Evolutionary conservation across 2,113 vertebrate species (phyloP), one percentile per base, ranked within the genome.

Genomic region (Strigops habroptila): DNA sequence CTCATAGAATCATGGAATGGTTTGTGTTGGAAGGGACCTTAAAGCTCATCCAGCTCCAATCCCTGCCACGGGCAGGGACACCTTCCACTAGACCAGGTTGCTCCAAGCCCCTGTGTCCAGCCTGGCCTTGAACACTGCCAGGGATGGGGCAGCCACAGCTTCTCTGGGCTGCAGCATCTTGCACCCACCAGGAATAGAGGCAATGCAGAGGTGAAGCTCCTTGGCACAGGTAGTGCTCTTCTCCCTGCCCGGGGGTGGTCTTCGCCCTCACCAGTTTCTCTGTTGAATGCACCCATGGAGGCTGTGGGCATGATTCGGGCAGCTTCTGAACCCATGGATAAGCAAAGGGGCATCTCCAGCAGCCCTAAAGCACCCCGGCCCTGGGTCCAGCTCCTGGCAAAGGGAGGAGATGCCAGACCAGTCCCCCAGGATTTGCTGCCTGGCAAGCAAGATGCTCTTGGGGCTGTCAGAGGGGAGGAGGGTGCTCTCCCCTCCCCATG

Each of bases 151-250:
- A 59, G 21, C 57, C 57, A 23, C 57, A 59, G 57, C 57, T 59
- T 23, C 57, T 23, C 21, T 15, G 57, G 57, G 9, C 65, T 35
- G 51, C 64, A 59, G 57, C 7, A 4, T 24, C 65, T 60, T 21
- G 25, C 24, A 63, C 41, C 44, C 52, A 23, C 39, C 41, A 15
- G 22, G n/a, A 30, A 33, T 0, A 63, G 35, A 51, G 30, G 13
- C 30, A 28, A 24, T 1, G 0, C 25, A 24, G 39, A 9, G 18
- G 30, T 5, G 0, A n/a, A 74, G n/a, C 6, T 8, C 27, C 35
- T 24, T 12, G 4, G 63, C 28, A 25, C 14, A 12, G 28, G 3
- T 1, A 8, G 9, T 3, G 28, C 33, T 44, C 12, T 24, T 37
- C 24, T 33, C 12, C 7, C n/a, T 11, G 6, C 30, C 82, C 5